phyloP scores from a whole-genome alignment of 2,888 invertebrate species.

The Microctonus brassicae region DNA sequence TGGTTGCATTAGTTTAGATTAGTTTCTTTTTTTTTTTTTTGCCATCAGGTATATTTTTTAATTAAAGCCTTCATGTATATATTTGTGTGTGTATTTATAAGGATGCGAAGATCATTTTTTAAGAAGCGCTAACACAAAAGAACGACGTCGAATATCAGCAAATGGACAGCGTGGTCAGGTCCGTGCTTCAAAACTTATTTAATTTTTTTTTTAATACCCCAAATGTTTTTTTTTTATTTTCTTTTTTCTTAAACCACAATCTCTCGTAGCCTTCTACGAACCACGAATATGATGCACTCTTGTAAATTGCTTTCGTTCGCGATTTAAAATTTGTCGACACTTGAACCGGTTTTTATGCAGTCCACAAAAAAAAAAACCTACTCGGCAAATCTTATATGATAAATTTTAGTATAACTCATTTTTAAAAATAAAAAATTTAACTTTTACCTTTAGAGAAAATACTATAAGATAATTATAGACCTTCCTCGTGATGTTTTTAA shows the following conservation, averaged over 20 bases:
- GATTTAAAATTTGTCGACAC: not conserved
- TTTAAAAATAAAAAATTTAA: no score
- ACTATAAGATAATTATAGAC: not conserved
- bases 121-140: not conserved
- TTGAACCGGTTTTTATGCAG: constrained; percentile 3
- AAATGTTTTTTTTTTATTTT: not conserved
- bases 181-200: no score
- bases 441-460: no score
- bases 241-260: not conserved
- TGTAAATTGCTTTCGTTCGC: constrained; percentile 53
- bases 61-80: constrained; percentile 47
- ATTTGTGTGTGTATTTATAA: no score
- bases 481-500: not conserved
- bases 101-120: no score
- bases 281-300: constrained; percentile 49
- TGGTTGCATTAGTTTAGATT: constrained; percentile 51
- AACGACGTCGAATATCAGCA: not conserved
- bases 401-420: not conserved
- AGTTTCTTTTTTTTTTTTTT: no score
- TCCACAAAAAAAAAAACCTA: not conserved
- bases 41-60: constrained; percentile 55
- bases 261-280: not conserved
- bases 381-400: not conserved
- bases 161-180: constrained; percentile 19
- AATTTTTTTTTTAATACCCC: no score